Percentiles rank a stretch among this genome's conserved stretches.
Conservation (phyloP, 2,888 invertebrate species). For the Liposcelis brunnea region DNA sequence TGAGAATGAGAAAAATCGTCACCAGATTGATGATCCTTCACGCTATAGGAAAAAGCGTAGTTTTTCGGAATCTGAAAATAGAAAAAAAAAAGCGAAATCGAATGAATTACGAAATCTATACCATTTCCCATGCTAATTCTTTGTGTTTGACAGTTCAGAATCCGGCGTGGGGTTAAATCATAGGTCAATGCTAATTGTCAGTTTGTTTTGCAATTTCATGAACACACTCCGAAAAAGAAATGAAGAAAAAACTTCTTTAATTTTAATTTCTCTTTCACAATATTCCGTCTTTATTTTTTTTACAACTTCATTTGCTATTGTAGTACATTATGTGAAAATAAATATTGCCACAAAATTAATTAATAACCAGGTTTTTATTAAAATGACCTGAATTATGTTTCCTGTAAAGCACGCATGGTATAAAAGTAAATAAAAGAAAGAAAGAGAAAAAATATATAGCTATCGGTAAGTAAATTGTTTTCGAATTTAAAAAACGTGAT, state of each 20-base stretch:
- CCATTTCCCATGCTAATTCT: not conserved
- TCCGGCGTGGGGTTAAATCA: not conserved
- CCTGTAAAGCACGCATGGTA: not conserved
- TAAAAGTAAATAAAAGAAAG: no score
- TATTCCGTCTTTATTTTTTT: no score
- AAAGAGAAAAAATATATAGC: no score
- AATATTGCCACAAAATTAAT: not conserved
- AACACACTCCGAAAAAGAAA: no score
- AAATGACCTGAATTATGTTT: not conserved
- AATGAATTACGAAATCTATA: not conserved
- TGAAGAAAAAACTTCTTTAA: no score
- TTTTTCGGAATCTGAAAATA: conserved; percentile 25
- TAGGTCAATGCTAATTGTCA: no score
- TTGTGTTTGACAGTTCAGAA: not conserved
- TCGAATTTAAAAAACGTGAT: no score
- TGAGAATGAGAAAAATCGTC: conserved; percentile 51
- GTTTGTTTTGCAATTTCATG: no score
- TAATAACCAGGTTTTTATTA: not conserved
- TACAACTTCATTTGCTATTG: no score
- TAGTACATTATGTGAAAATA: no score
- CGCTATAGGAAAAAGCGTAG: conserved; percentile 48
- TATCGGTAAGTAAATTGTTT: no score
- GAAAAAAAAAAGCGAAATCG: conserved; percentile 5
- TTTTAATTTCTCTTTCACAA: no score
- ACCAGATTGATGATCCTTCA: conserved; percentile 41